phyloP scores from a whole-genome alignment of 1,140 invertebrate genomes.

The Heliothis subflexa region DNA sequence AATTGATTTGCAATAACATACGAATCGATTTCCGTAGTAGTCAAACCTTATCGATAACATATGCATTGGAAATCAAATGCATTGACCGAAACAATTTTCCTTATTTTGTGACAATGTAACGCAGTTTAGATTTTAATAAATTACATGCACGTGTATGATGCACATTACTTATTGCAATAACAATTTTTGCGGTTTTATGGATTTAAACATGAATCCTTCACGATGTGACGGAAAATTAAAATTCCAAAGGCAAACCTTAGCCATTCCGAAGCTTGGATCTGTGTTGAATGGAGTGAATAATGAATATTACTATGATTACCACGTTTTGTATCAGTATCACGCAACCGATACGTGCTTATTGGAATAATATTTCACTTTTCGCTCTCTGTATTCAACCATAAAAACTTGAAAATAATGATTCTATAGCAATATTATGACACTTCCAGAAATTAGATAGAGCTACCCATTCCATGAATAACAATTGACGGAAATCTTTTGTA shows the following conservation, averaged over 20 bases:
- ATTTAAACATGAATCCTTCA: too few relatives aligned
- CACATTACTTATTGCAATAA: neutral
- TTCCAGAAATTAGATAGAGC: constrained; percentile 15
- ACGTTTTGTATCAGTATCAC: constrained; percentile 9
- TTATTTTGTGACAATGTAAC: neutral
- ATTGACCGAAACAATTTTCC: neutral
- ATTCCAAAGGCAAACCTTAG: too few relatives aligned
- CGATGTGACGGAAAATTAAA: too few relatives aligned
- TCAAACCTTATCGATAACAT: constrained; percentile 16
- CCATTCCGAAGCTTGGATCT: too few relatives aligned
- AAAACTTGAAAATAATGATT: neutral
- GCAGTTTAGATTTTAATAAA: neutral
- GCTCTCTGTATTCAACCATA: neutral
- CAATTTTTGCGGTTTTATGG: neutral
- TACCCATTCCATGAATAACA: neutral
- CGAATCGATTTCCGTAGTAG: constrained; percentile 19
- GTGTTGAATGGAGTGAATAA: neutral
- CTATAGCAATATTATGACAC: too few relatives aligned
- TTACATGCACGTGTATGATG: neutral
- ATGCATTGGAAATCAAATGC: constrained; percentile 21
- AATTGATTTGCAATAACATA: constrained; percentile 31
- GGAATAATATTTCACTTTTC: neutral
- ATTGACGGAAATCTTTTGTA: neutral
- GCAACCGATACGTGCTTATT: neutral
- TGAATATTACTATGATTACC: neutral